Evolutionary conservation across 2,113 vertebrate genomes (phyloP).

Genomic region (Heptranchias perlo): DNA sequence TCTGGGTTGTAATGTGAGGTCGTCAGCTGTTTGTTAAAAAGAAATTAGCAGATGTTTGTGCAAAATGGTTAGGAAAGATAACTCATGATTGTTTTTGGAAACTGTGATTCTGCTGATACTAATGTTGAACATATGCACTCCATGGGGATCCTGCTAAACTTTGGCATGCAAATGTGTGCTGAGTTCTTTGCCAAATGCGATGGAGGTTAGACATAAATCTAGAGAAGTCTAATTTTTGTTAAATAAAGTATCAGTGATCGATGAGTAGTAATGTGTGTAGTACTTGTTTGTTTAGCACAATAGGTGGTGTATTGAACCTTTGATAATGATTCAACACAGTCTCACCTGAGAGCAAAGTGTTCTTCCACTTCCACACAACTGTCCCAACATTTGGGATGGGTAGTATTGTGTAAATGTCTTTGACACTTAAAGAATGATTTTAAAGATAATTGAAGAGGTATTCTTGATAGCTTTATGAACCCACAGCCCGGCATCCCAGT

Average conservation of each 20-base stretch:
- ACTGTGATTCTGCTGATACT: background rate
- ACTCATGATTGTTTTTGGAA: background rate
- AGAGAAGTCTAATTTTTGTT: background rate
- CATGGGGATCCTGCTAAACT: background rate
- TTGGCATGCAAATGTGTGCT: background rate
- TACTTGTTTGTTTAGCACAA: background rate
- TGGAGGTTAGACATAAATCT: background rate
- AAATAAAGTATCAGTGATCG: background rate
- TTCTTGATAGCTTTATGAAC: background rate
- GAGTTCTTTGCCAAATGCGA: background rate
- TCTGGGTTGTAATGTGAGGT: background rate
- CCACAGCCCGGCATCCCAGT: too few species aligned
- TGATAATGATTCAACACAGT: background rate
- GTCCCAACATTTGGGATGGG: background rate
- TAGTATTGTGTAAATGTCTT: background rate
- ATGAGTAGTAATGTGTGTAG: background rate
- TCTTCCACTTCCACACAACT: background rate
- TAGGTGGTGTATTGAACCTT: background rate
- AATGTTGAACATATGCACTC: background rate
- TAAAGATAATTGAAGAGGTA: background rate
- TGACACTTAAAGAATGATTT: background rate
- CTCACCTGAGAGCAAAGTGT: background rate
- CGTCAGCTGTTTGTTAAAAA: background rate
- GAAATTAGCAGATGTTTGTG: background rate
- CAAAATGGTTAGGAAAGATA: background rate